Percentiles rank a stretch among this genome's conserved stretches.
phyloP scores from a whole-genome alignment of 2,797 vertebrate genomes.

The Anabacerthia variegaticeps region DNA sequence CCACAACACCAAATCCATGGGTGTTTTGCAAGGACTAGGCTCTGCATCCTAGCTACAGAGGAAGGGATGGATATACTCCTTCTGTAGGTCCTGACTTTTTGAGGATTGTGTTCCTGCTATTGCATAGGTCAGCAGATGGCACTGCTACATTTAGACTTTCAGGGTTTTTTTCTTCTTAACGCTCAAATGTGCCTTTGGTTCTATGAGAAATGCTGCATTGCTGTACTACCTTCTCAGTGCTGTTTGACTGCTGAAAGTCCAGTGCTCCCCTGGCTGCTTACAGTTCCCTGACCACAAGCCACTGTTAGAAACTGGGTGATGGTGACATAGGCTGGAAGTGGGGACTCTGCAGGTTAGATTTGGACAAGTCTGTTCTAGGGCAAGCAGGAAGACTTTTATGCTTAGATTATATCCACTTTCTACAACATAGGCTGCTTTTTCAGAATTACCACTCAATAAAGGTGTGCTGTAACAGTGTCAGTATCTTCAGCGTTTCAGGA shows the following conservation, averaged over 20 bases:
- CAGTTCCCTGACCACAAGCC: neutral
- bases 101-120: neutral
- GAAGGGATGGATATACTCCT: neutral
- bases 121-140: constrained; percentile 68
- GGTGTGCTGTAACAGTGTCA: neutral
- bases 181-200: neutral
- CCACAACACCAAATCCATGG: neutral
- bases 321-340: neutral
- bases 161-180: neutral
- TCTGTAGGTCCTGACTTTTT: neutral
- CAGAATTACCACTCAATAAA: neutral
- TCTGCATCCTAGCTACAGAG: neutral
- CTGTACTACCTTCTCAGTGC: neutral
- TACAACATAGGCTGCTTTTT: neutral
- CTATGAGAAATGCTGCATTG: constrained; percentile 51
- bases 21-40: neutral
- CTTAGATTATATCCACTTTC: neutral
- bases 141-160: constrained; percentile 66
- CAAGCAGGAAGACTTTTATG: neutral
- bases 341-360: neutral
- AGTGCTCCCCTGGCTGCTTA: neutral
- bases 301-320: neutral
- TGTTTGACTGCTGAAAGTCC: neutral
- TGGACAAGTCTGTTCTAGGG: neutral
- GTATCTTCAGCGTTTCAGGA: neutral